Evolutionary conservation across 2,888 invertebrate species (phyloP).

Genomic region (Xestoiulus laeticollis): DNA sequence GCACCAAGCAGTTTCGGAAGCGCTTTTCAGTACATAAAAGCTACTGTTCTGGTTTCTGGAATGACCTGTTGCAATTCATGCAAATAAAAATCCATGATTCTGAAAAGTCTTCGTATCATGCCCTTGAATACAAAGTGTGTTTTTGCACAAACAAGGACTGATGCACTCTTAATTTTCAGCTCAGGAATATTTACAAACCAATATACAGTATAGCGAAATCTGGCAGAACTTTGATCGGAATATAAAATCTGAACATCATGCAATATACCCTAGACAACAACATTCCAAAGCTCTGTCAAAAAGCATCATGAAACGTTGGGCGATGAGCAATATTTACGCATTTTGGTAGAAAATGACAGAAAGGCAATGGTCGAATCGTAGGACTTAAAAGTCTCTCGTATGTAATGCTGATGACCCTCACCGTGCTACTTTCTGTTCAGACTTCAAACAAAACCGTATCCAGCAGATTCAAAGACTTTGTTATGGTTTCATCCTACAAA

Average conservation of each 20-base stretch:
- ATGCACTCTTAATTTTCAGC: background rate
- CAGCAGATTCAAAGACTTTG: conserved; percentile 55
- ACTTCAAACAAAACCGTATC: conserved; percentile 54
- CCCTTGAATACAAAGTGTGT: background rate
- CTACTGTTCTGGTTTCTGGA: background rate
- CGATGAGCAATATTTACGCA: conserved; percentile 17
- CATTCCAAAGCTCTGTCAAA: background rate
- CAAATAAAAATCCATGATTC: background rate
- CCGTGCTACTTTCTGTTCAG: conserved; percentile 18
- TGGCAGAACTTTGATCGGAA: background rate
- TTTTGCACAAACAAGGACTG: background rate
- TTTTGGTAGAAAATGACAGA: conserved; percentile 7
- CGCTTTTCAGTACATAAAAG: background rate
- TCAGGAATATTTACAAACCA: conserved; percentile 1
- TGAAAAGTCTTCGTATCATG: background rate
- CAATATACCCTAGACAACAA: background rate
- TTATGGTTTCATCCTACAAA: conserved; percentile 55
- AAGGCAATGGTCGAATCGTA: conserved; percentile 16
- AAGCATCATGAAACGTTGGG: background rate
- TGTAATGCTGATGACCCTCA: background rate
- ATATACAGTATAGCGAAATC: background rate
- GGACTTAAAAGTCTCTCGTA: background rate
- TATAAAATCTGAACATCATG: conserved; percentile 10
- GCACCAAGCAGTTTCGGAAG: conserved; percentile 1
- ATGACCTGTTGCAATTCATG: background rate